phyloP scores from a whole-genome alignment of 2,797 vertebrate genomes.

The Hoplostethus mediterraneus region DNA sequence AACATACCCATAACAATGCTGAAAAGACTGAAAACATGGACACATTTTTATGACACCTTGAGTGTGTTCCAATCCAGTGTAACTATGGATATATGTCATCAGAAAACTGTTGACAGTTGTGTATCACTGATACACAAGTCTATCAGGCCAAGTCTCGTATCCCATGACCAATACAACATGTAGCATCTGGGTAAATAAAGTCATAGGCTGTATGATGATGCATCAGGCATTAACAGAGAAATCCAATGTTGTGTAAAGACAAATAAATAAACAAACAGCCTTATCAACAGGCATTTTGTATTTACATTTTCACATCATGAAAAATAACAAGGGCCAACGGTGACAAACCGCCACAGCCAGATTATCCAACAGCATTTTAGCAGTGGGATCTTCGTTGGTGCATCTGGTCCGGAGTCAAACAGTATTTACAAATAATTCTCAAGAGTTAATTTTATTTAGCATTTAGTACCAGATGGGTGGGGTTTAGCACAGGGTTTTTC shows the following conservation, averaged over 20 bases:
- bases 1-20: too few relatives aligned
- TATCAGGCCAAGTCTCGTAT: background rate
- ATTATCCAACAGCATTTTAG: background rate
- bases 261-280: background rate
- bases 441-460: background rate
- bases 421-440: background rate
- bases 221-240: background rate
- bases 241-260: background rate
- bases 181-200: background rate
- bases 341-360: too few relatives aligned
- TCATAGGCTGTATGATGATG: background rate
- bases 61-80: too few relatives aligned
- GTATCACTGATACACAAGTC: background rate
- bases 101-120: background rate
- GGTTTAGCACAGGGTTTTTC: background rate
- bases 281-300: background rate
- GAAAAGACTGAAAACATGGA: background rate
- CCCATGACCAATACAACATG: background rate
- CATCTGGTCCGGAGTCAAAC: background rate
- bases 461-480: background rate
- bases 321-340: background rate
- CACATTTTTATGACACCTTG: background rate
- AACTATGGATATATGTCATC: too few relatives aligned
- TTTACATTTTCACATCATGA: conserved; percentile 13
- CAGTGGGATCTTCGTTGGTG: background rate